These are phyloP conservation scores for Limanda limanda DNA, from an alignment of 2,113 vertebrate species.

Conservation along the genomic window DNA sequence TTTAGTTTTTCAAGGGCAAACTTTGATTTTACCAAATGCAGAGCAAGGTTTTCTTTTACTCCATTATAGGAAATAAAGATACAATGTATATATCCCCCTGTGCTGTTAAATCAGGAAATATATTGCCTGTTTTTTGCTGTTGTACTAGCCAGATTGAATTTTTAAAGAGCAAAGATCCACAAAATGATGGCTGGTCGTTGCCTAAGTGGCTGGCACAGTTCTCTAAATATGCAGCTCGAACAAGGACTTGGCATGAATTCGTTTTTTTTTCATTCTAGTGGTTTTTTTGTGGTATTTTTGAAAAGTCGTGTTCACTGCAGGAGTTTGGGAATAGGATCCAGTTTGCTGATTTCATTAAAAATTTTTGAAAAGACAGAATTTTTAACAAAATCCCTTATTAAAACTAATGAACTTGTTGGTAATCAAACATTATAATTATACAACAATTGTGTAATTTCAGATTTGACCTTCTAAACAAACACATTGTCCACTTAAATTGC, in stretches of 20 bases:
- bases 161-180: not conserved
- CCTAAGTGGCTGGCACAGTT: constrained; percentile 17
- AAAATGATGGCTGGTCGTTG: constrained; percentile 14
- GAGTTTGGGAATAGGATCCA: not conserved
- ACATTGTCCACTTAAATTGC: no score
- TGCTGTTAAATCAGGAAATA: constrained; percentile 1
- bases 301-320: not conserved
- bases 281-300: constrained; percentile 16
- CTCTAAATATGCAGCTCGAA: not conserved
- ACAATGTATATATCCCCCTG: not conserved
- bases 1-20: no score
- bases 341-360: not conserved
- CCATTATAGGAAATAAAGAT: not conserved
- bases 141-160: constrained; percentile 4
- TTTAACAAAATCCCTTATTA: no score
- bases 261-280: no score
- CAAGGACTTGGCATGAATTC: constrained; percentile 9
- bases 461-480: no score
- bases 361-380: not conserved
- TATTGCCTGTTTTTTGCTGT: not conserved
- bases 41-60: no score
- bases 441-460: no score
- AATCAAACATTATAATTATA: no score
- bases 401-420: no score
- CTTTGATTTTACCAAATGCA: no score